A percentile compares a stretch with the other conserved stretches of the same genome.
Conservation (phyloP, 2,113 vertebrate genomes). For the Pygoscelis antarcticus region DNA sequence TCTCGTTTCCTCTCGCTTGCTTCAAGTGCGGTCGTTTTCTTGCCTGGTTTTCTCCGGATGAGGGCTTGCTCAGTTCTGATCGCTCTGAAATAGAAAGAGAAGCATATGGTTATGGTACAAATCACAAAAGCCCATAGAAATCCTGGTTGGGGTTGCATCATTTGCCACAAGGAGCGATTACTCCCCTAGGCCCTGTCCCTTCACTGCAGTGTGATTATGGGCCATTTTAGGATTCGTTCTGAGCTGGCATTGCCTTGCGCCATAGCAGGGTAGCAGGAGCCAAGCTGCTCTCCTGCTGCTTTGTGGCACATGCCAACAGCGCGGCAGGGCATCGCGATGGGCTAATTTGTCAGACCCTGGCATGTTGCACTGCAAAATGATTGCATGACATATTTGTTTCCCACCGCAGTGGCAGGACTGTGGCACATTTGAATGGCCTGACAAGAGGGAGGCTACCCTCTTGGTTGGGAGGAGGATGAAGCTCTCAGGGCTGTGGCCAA, state of each 20-base stretch:
- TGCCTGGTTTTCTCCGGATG: neutral
- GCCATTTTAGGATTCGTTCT: neutral
- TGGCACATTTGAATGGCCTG: neutral
- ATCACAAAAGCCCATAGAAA: conserved; percentile 7
- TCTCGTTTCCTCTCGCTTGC: neutral
- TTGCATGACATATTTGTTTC: neutral
- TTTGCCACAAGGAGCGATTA: neutral
- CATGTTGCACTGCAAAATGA: neutral
- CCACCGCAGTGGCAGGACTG: neutral
- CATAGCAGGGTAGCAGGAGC: neutral
- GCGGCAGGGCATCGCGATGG: neutral
- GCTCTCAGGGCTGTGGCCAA: neutral
- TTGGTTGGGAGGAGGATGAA: neutral
- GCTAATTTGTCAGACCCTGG: neutral
- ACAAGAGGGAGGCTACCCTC: neutral
- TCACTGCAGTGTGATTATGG: neutral
- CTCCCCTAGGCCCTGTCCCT: neutral
- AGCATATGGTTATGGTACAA: neutral
- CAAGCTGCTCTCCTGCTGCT: neutral
- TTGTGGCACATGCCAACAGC: neutral
- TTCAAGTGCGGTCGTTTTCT: neutral
- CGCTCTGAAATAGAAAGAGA: neutral
- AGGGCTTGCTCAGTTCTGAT: neutral
- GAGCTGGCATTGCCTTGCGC: neutral
- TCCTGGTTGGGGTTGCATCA: neutral